phyloP scores from a whole-genome alignment of 1,140 invertebrate species.

The Orius insidiosus region DNA sequence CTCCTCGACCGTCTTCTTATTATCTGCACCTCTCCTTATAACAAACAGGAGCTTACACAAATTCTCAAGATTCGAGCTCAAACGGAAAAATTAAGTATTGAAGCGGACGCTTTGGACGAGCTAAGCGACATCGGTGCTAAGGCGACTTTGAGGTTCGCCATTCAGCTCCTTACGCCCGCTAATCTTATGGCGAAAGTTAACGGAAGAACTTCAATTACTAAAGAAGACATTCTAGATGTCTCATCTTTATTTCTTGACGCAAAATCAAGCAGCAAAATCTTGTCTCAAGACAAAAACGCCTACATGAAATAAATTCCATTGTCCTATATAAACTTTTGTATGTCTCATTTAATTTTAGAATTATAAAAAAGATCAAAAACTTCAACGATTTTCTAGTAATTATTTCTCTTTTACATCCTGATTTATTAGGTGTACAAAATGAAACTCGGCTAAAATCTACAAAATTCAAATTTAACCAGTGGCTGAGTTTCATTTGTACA shows the following conservation, averaged over 20 bases:
- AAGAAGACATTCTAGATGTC: conserved; percentile 70
- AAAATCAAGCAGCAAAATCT: conserved; percentile 85
- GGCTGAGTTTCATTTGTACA: no score
- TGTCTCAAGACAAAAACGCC: conserved; percentile 77
- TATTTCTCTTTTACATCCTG: no score
- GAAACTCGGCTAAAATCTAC: no score
- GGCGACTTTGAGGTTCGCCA: conserved; percentile 82
- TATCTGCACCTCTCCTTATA: conserved; percentile 78
- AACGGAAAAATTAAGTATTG: conserved; percentile 77
- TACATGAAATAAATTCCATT: conserved; percentile 58
- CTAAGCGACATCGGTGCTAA: conserved; percentile 71
- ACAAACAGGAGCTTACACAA: conserved; percentile 55
- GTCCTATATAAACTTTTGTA: no score
- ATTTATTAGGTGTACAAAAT: no score
- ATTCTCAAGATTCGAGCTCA: conserved; percentile 81
- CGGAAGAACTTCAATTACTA: conserved; percentile 60
- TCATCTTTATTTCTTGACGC: conserved; percentile 81
- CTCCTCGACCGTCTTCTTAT: conserved; percentile 86
- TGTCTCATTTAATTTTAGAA: no score
- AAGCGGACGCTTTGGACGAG: conserved; percentile 59
- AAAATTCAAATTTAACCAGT: no score
- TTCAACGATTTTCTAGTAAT: no score
- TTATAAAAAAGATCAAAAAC: no score
- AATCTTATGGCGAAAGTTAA: conserved; percentile 76
- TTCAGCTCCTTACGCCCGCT: conserved; percentile 86